Evolutionary conservation across 2,113 vertebrate species (phyloP).

Genomic region (Megaptera novaeangliae): DNA sequence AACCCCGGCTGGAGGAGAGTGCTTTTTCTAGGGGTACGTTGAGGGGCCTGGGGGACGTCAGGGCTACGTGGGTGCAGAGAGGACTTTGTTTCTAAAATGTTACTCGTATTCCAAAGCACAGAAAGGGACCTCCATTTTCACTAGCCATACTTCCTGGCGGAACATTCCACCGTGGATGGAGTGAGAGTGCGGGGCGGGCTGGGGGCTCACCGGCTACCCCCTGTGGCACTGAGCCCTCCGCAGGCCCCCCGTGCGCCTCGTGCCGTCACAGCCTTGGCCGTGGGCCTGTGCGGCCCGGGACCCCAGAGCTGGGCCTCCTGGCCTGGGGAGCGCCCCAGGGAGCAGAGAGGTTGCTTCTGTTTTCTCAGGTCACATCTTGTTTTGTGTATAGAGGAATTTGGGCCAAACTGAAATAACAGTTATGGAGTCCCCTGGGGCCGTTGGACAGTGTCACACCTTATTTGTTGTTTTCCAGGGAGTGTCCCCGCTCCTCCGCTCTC

Average conservation of each 20-base stretch:
- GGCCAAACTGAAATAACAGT: neutral
- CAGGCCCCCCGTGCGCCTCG: accelerated
- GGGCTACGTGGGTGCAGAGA: neutral
- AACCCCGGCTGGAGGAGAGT: accelerated
- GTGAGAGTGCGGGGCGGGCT: neutral
- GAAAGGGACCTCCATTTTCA: neutral
- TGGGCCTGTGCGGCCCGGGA: neutral
- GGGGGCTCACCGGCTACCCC: neutral
- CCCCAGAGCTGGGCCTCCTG: neutral
- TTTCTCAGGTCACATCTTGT: neutral
- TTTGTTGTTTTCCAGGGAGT: neutral
- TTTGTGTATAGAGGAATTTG: neutral
- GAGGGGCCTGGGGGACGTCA: neutral
- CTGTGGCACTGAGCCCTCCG: accelerated
- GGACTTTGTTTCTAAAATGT: neutral
- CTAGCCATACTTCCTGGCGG: neutral
- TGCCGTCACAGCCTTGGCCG: neutral
- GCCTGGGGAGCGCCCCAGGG: neutral
- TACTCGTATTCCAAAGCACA: neutral
- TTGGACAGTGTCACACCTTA: neutral
- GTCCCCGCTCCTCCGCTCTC: neutral
- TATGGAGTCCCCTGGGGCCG: neutral
- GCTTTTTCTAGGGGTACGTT: neutral
- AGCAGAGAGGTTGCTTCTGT: neutral
- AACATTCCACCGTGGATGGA: accelerated